Base-by-base conservation (phyloP, 2,888 invertebrate genomes). In the Tetropium fuscum region DNA sequence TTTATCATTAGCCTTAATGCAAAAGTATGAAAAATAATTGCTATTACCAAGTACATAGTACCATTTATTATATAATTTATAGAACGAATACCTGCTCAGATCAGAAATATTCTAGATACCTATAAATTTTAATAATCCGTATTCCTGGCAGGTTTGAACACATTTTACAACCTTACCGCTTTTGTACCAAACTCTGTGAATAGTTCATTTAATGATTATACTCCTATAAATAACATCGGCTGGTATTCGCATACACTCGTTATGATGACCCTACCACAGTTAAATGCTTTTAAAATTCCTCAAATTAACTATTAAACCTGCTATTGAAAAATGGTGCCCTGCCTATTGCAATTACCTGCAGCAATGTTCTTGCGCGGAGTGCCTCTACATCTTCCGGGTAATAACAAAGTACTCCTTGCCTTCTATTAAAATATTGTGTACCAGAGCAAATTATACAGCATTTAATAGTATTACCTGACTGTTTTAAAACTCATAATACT, bases 331-430 rank as follows among this genome's bases (percentile, higher is more conserved):
- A 69, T 67, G 53, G 44, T 38, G 69, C 71, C 71, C 71, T 66
- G 65, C 71, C 71, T 68, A 63, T 67, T 67, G 67, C 68, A 71
- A 71, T 71, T 71, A 71, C 68, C 71, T 69, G 54, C 58, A 55
- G 62, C 59, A 59, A 68, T 66, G 64, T 62, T 67, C 64, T 63
- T 68, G n/a, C 53, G 58, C 60, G 63, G 61, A 65, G 63, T 65
- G 53, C 60, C 58, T 58, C 55, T 58, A 64, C 58, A 64, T 69
- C 71, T 71, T 71, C 71, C 71, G 69, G 71, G 69, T 71, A 70
- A 69, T 71, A 54, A 60, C 56, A 57, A 64, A 60, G 63, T 54
- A 64, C 53, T 61, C 58, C 63, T 66, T 66, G 64, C 56, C 6
- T 34, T 34, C n/a, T n/a, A n/a, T n/a, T n/a, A n/a, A 66, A 70